Evolutionary conservation across 2,113 vertebrate species (phyloP), one percentile per base, ranked within the genome.

Genomic region (Phycodurus eques): DNA sequence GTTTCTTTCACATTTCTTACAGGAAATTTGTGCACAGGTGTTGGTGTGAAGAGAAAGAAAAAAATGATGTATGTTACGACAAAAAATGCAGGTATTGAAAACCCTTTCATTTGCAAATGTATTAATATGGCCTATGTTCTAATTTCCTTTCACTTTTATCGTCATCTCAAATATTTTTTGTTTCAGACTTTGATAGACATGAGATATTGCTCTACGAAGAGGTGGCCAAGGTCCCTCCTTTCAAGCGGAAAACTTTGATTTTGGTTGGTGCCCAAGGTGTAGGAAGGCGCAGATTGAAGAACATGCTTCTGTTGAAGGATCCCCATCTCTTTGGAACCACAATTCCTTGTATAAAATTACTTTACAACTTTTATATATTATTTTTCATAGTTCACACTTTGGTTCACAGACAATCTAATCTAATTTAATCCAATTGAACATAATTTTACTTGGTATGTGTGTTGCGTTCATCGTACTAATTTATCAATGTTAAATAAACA

Each of bases 51-150:
- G 90, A 99, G 96, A 86, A 98, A 99, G 92, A 99, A 99, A 89
- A 96, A 96, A 81, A 95, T 99, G 94, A 99, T 99, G 97, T 99
- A 99, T 73, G 85, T 99, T 76, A 98, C 97, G 5, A 99, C 97
- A 0, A 99, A 95, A 89, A 99, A 98, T 17, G 97, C 97, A 61
- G 97, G 97, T 96, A 87, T 77, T 3, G 27, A 43, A 49, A 53
- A 6, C 8, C 20, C n/a, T n/a, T n/a, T 14, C 8, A 66, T 31
- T 39, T 56, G 22, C 4, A 61, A 19, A 53, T 12, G 5, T 6
- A 8, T 60, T 7, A 12, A n/a, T 44, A 39, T 39, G 2, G 15
- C 53, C 33, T 44, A 22, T 56, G 11, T 13, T 61, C 5, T 15
- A 8, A 54, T 20, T 2, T 5, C 9, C 5, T 59, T 27, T 13